These are phyloP conservation scores for Neuroterus valhalla DNA, from an alignment of 1,140 invertebrate genomes.

Conservation along the genomic window DNA sequence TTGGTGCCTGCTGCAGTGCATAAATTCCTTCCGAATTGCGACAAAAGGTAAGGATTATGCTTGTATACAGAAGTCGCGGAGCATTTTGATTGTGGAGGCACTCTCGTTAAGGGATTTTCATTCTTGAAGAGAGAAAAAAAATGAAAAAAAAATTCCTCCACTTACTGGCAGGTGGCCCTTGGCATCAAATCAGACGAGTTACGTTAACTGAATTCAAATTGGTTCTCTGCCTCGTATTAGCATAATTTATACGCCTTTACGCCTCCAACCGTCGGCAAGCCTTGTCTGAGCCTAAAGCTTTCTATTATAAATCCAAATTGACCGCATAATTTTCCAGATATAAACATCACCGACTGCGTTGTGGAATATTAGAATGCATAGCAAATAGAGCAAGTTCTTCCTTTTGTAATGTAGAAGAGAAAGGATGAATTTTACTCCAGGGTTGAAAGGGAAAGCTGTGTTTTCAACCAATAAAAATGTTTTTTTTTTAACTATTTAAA, in stretches of 20 bases:
- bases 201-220: slow-evolving; percentile 74
- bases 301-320: slow-evolving; percentile 73
- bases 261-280: slow-evolving; percentile 49
- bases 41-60: neutral
- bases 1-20: slow-evolving; percentile 48
- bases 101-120: slow-evolving; percentile 64
- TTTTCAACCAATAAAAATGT: too few relatives aligned
- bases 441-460: too few relatives aligned
- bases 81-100: slow-evolving; percentile 4
- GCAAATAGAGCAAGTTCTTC: slow-evolving; percentile 25
- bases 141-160: slow-evolving; percentile 61
- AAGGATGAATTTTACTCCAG: too few relatives aligned
- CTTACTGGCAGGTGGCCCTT: slow-evolving; percentile 67
- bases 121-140: slow-evolving; percentile 48
- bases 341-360: slow-evolving; percentile 64
- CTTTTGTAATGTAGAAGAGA: too few relatives aligned
- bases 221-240: slow-evolving; percentile 61
- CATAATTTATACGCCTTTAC: slow-evolving; percentile 73
- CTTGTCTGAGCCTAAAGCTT: slow-evolving; percentile 51
- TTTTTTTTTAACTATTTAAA: too few relatives aligned
- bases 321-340: slow-evolving; percentile 64
- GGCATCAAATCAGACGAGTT: slow-evolving; percentile 69
- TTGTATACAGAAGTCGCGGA: slow-evolving; percentile 15
- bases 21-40: slow-evolving; percentile 45
- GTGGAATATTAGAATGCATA: slow-evolving; percentile 31